Evolutionary conservation across 2,113 vertebrate genomes (phyloP), one percentile per base, ranked within the genome.

Genomic region (Hippocampus guttulatus): DNA sequence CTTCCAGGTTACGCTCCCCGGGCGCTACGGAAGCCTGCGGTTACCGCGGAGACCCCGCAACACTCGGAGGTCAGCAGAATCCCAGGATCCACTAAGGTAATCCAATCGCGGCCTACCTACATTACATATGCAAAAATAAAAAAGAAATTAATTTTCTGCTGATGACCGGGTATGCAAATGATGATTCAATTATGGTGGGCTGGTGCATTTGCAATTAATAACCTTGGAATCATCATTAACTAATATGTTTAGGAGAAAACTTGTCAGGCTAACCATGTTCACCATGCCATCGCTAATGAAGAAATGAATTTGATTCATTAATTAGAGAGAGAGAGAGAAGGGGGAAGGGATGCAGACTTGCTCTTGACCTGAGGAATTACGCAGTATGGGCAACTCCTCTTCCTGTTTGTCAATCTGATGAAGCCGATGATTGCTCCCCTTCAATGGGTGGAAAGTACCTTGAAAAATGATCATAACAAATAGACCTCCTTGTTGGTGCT

Each of bases 81-180:
- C 84, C 68, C 5, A 23, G 81, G 80, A 85, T 88, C 80, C 66
- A 79, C 84, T 86, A 6, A 74, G 82, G 86, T 91, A 90, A 92
- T 92, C 84, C 88, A 88, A 92, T 90, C 77, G 70, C 61, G 25
- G 80, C 14, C 54, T 67, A 16, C 74, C 79, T 79, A 88, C 89
- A 89, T 92, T 90, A 88, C 83, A 89, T 90, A 90, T 88, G 84
- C 87, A 86, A 86, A 87, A 87, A 81, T 71, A 88, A 89, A 88
- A 88, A 87, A 88, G 1, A 75, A 86, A 90, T 89, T 80, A 85
- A 89, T 90, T 91, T 91, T 90, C 78, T 87, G 91, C 91, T 90
- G 89, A 92, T 90, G 87, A 90, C 88, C 87, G 86, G 87, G 84
- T 89, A 92, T 90, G 90, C 90, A 90, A 91, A 92, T 92, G 90